Base-by-base conservation (phyloP, 2,113 vertebrate species). In the Tiliqua scincoides region DNA sequence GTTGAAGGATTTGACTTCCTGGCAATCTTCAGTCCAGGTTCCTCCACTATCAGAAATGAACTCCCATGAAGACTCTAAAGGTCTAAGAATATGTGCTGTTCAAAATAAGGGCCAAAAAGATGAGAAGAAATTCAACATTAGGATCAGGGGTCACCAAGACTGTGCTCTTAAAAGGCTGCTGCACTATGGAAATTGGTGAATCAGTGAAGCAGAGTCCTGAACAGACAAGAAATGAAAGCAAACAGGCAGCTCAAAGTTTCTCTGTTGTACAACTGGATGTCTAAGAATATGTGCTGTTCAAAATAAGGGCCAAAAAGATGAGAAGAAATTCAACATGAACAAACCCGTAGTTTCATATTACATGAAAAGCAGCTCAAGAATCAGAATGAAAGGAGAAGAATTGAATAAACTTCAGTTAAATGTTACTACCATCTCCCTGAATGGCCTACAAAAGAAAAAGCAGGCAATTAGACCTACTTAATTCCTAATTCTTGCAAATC, bases 401-500 rank as follows among this genome's bases (percentile, higher is more conserved):
- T 37, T 15, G 67, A 77, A 79, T 48, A 93, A 93, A 88, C 14
- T 30, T 79, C 59, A 75, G 52, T 82, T 87, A 35, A 86, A 25
- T 82, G 35, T 7, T 15, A 59, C 70, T 48, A 88, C 14, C 43
- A 12, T 77, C 91, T 81, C 37, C 76, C 83, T 82, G 85, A 92
- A 93, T 89, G 65, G 89, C 70, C n/a, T 83, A 88, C 57, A 84
- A 83, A 59, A 88, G 81, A 88, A 91, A 82, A 80, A 91, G 87
- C 85, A 87, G 61, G 85, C 83, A 93, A 91, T 91, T 92, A 72
- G 89, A 90, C 70, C 52, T 86, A 83, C 77, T 93, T 93, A 89
- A 93, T 94, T 82, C 9, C 89, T 63, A 82, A 85, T 91, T 94
- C 91, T 83, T 90, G 90, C 65, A 95, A 91, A 89, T 91, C 82